Conservation (phyloP, 2,888 invertebrate species). For the Drosophila colorata region DNA sequence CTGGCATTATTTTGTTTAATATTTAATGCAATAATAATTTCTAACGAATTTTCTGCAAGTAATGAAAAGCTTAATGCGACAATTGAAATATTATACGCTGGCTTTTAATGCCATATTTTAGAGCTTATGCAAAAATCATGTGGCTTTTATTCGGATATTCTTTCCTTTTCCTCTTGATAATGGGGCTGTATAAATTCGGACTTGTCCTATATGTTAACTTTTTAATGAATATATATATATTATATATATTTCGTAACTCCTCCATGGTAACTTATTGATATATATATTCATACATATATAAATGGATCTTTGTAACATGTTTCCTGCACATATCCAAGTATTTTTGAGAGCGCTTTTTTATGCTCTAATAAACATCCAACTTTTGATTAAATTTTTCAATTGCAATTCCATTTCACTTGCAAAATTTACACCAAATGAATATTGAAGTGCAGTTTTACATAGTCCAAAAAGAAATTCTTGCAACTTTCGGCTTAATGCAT, state of each 20-base stretch:
- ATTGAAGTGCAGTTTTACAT: not conserved
- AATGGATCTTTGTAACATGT: too few species aligned
- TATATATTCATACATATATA: too few species aligned
- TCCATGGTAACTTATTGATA: too few species aligned
- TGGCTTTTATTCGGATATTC: not conserved
- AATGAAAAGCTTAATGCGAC: constrained; percentile 3
- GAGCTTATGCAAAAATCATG: not conserved
- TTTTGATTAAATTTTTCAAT: not conserved
- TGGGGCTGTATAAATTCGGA: too few species aligned
- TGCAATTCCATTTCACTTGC: not conserved
- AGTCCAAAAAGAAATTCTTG: not conserved
- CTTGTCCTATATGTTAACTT: too few species aligned
- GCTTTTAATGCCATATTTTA: constrained; percentile 11
- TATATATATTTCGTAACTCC: too few species aligned
- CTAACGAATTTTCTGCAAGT: constrained; percentile 12
- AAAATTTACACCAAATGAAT: not conserved
- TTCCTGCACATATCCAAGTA: not conserved
- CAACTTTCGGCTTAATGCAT: constrained; percentile 5
- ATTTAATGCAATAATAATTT: constrained; percentile 39
- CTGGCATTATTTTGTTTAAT: constrained; percentile 28
- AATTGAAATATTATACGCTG: constrained; percentile 10
- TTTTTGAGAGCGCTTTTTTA: not conserved
- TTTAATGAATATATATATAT: too few species aligned
- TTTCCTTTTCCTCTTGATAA: not conserved
- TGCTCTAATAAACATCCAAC: not conserved